Evolutionary conservation across 2,113 vertebrate species (phyloP), one percentile per base, ranked within the genome.

Genomic region (Embiotoca jacksoni): DNA sequence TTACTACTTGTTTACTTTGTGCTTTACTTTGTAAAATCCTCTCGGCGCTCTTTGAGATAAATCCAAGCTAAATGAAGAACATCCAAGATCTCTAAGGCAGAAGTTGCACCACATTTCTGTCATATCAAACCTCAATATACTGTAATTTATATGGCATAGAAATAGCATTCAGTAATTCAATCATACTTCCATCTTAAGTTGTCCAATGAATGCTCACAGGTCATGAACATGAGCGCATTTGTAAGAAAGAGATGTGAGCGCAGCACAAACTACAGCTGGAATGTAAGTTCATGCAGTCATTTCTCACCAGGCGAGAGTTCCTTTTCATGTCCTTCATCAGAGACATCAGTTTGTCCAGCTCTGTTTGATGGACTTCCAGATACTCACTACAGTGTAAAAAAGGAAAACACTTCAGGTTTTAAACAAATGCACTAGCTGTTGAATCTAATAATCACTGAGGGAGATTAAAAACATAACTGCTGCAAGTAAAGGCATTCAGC

Each of bases 281-380:
- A 32, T 31, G 36, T 16, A 36, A 16, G 0, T 10, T 53, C 6
- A 46, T 55, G 36, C 10, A 16, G n/a, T 5, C 2, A 64, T 7
- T 14, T 95, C 97, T 73, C 92, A 99, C 98, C 98, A 99, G 93
- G 78, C 98, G 97, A 23, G 98, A 99, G 89, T 99, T 98, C 85
- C 97, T 97, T 91, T 94, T 99, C 98, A 99, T 99, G 78, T 99
- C 97, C 91, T 99, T 99, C 89, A 99, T 93, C 84, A 98, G 96
- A 80, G 94, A 65, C 16, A 93, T 97, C 82, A 99, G 89, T 89
- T 99, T 99, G 84, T 99, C 98, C 93, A 99, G 81, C 91, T 99
- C 98, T 0, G 95, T 90, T 77, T 99, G 98, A 92, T 99, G 97
- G 68, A 96, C 96, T 73, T 98, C 98, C 85, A 99, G 95, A 89